phyloP scores from a whole-genome alignment of 1,140 invertebrate species.

The Drosophila gunungcola region DNA sequence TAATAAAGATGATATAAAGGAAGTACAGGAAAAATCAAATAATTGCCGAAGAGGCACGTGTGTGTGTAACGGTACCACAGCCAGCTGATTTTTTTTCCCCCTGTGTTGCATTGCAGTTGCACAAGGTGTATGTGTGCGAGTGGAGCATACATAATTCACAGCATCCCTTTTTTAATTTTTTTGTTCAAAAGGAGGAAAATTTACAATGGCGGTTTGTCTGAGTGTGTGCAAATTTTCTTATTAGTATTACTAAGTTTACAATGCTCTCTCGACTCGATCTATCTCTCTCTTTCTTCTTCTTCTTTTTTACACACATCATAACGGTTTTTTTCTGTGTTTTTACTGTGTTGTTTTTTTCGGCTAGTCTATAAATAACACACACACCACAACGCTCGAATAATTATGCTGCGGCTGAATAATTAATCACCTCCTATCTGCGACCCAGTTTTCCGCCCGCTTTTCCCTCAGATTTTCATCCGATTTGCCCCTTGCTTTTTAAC shows the following conservation, averaged over 20 bases:
- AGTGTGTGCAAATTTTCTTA: constrained; percentile 23
- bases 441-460: constrained; percentile 24
- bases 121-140: constrained; percentile 3
- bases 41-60: constrained; percentile 11
- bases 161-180: constrained; percentile 21
- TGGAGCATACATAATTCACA: constrained; percentile 22
- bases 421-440: constrained; percentile 42
- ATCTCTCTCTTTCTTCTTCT: constrained; percentile 4
- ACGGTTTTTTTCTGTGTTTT: constrained; percentile 1
- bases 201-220: neutral
- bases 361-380: constrained; percentile 47
- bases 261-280: constrained; percentile 6
- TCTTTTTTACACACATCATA: constrained; percentile 25
- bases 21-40: constrained; percentile 26
- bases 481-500: constrained; percentile 18
- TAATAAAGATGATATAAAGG: constrained; percentile 35
- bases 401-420: constrained; percentile 51
- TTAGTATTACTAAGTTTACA: constrained; percentile 49
- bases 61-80: constrained; percentile 30
- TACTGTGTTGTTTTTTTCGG: constrained; percentile 21
- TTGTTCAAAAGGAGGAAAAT: neutral
- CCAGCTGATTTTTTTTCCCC: constrained; percentile 34
- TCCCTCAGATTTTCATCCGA: constrained; percentile 22
- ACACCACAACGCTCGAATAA: constrained; percentile 34
- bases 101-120: constrained; percentile 21